phyloP scores from a whole-genome alignment of 1,140 invertebrate species.

The Adelges cooleyi region DNA sequence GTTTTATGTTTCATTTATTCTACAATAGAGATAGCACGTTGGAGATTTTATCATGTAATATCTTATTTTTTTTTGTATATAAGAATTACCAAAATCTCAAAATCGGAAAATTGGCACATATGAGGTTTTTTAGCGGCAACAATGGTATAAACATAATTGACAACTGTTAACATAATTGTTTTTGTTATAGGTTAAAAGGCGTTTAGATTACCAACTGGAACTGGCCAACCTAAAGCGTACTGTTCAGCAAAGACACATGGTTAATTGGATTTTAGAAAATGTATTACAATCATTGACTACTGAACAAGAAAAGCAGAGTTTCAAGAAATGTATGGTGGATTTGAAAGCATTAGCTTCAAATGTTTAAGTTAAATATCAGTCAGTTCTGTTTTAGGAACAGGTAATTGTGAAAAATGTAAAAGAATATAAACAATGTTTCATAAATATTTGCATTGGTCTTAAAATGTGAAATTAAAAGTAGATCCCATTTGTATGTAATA shows the following conservation, averaged over 20 bases:
- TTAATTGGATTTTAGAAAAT: slow-evolving; percentile 76
- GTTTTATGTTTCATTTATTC: no score
- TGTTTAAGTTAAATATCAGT: slow-evolving; percentile 37
- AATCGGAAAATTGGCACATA: no score
- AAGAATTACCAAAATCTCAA: no score
- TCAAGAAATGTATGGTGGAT: slow-evolving; percentile 80
- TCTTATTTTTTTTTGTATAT: slow-evolving; percentile 7
- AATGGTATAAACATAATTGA: no score
- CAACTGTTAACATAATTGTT: no score
- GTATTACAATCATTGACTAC: slow-evolving; percentile 80
- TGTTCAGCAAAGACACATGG: slow-evolving; percentile 84
- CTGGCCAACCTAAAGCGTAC: slow-evolving; percentile 62
- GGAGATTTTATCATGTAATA: no score
- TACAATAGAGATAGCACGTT: no score
- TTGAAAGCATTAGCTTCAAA: slow-evolving; percentile 60
- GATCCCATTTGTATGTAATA: no score
- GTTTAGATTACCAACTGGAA: slow-evolving; percentile 85
- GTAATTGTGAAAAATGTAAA: not conserved
- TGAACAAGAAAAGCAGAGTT: slow-evolving; percentile 80
- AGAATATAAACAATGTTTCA: no score
- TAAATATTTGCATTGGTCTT: no score
- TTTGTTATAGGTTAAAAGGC: slow-evolving; percentile 56
- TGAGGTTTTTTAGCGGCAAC: no score
- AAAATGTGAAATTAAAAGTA: no score
- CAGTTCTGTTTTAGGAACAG: not conserved